phyloP scores from a whole-genome alignment of 2,888 invertebrate species.

The Flexamia atlantica region DNA sequence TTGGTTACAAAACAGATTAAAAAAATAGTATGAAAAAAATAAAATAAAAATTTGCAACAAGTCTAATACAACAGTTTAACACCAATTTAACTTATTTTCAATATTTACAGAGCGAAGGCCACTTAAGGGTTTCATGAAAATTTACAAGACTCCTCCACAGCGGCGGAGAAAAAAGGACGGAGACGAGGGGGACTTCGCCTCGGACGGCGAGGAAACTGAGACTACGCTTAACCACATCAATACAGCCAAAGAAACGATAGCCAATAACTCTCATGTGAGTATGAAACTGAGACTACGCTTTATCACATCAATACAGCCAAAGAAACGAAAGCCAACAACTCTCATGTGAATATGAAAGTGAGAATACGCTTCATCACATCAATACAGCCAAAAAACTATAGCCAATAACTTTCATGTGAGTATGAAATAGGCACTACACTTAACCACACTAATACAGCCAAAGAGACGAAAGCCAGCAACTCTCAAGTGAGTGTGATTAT shows the following conservation, averaged over 20 bases:
- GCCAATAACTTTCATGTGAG: slow-evolving; percentile 51
- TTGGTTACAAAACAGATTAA: too few relatives aligned
- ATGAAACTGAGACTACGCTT: slow-evolving; percentile 40
- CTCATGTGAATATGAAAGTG: slow-evolving; percentile 33
- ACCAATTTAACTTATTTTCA: slow-evolving; percentile 58
- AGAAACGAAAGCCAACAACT: slow-evolving; percentile 53
- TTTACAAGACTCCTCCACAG: slow-evolving; percentile 77
- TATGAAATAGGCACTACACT: slow-evolving; percentile 37
- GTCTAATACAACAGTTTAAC: too few relatives aligned
- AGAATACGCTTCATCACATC: slow-evolving; percentile 58
- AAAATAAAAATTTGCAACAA: not conserved
- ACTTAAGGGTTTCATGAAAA: slow-evolving; percentile 77
- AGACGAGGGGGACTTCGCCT: slow-evolving; percentile 72
- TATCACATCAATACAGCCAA: slow-evolving; percentile 61
- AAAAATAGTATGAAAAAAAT: too few relatives aligned
- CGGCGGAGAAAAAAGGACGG: slow-evolving; percentile 76
- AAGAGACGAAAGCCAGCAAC: slow-evolving; percentile 55
- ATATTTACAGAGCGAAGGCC: slow-evolving; percentile 75
- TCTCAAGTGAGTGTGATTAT: slow-evolving; percentile 45
- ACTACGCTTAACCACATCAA: slow-evolving; percentile 59
- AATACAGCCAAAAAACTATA: slow-evolving; percentile 58
- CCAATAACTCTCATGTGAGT: slow-evolving; percentile 51
- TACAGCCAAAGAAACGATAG: slow-evolving; percentile 57
- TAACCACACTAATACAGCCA: slow-evolving; percentile 60
- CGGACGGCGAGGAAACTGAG: slow-evolving; percentile 55